Evolutionary conservation across 2,797 vertebrate genomes (phyloP), one percentile per base, ranked within the genome.

Genomic region (Heliangelus exortis): DNA sequence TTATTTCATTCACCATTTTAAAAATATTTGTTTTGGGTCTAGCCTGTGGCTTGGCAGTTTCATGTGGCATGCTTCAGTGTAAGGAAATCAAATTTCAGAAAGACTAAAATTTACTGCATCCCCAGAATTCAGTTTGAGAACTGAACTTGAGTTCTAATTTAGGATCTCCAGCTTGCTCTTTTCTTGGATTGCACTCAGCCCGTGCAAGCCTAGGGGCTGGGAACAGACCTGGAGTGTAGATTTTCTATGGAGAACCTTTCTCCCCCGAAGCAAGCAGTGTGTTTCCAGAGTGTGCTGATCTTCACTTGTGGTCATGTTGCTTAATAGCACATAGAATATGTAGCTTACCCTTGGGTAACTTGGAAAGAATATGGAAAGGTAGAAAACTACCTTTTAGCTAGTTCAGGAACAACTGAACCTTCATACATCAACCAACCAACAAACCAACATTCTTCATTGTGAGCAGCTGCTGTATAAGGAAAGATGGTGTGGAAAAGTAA

Each of bases 1-100:
- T 96, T 96, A 91, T 92, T 96, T 97, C 92, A 94, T 95, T 96
- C 95, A 87, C 84, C 90, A 95, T 96, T 92, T 96, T 89, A 33
- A 55, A 96, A 96, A 96, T 96, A 94, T 96, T 97, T 96, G 87
- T 87, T 95, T 96, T 96, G 95, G 95, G 91, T 96, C 95, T 96
- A 96, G 90, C 81, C 95, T 95, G 90, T 95, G 95, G 92, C 92
- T 97, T 95, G 95, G 95, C 95, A 93, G 85, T 94, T 92, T 45
- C 9, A 83, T 2, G 28, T 79, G 77, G 91, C 88, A 87, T 91
- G 72, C 68, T 89, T 69, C 59, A 77, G 72, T 50, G 54, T 87
- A 65, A 87, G 81, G 90, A 94, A 94, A 91, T 88, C 48, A 22
- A 39, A 87, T 92, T 86, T 95, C 92, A 94, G 80, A 89, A 91